Evolutionary conservation across 2,888 invertebrate species (phyloP).

Genomic region (Limnephilus rhombicus): DNA sequence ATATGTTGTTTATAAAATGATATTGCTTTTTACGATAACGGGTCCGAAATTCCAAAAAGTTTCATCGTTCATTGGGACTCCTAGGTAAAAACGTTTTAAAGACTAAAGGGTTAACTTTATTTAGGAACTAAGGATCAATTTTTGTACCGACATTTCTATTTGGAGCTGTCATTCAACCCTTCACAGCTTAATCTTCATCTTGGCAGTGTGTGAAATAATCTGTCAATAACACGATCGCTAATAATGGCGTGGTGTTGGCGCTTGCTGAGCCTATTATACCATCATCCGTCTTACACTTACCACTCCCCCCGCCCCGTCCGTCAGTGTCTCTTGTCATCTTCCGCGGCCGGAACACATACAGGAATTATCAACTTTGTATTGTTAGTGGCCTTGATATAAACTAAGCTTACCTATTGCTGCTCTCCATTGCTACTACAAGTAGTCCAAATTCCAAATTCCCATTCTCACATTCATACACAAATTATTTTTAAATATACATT

Average conservation of each 20-base stretch:
- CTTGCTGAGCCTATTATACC: background rate
- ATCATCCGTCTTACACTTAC: background rate
- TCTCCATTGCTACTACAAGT: background rate
- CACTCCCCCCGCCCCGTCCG: background rate
- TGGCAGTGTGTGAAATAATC: background rate
- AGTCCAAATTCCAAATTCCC: background rate
- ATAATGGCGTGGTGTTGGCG: background rate
- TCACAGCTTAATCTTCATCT: background rate
- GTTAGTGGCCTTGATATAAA: background rate
- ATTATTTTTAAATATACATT: background rate
- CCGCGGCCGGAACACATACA: background rate
- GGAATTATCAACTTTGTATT: background rate
- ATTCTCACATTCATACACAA: background rate
- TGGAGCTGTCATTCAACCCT: background rate
- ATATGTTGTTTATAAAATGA: too few species aligned
- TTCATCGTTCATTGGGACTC: too few species aligned
- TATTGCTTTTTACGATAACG: too few species aligned
- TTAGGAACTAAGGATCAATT: too few species aligned
- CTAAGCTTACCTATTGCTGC: background rate
- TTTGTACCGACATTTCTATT: background rate
- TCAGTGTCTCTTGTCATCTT: background rate
- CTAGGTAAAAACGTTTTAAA: too few species aligned
- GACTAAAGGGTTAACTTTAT: too few species aligned
- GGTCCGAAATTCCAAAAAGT: too few species aligned
- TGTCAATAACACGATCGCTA: constrained; percentile 1